Evolutionary conservation across 2,888 invertebrate genomes (phyloP), one percentile per base, ranked within the genome.

Genomic region (Azorinus chamasolen): DNA sequence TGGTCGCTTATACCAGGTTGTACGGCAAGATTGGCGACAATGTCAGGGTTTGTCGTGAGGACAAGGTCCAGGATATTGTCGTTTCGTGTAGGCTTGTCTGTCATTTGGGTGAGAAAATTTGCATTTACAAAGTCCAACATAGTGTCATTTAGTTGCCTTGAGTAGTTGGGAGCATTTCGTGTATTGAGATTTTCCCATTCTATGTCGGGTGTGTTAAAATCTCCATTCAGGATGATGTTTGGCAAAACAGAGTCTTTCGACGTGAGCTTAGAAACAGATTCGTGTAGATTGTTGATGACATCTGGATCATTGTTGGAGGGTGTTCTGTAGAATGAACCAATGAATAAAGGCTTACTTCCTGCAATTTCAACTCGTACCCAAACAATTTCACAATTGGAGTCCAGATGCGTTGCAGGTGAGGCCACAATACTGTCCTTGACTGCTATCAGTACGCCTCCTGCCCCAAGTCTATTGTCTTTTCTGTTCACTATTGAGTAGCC

Each of bases 21-120:
- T n/a, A n/a, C n/a, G n/a, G n/a, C n/a, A n/a, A n/a, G n/a, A n/a
- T n/a, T n/a, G n/a, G n/a, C n/a, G n/a, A n/a, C n/a, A n/a, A n/a
- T n/a, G n/a, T n/a, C n/a, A n/a, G n/a, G n/a, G n/a, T n/a, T n/a
- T n/a, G n/a, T n/a, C n/a, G n/a, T n/a, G n/a, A n/a, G n/a, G n/a
- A n/a, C n/a, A n/a, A n/a, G n/a, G n/a, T n/a, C n/a, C n/a, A n/a
- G n/a, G n/a, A n/a, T n/a, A n/a, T n/a, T n/a, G n/a, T n/a, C n/a
- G n/a, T n/a, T n/a, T n/a, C n/a, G n/a, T n/a, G n/a, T n/a, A n/a
- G n/a, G n/a, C n/a, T n/a, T n/a, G n/a, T n/a, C n/a, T n/a, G n/a
- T n/a, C n/a, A n/a, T n/a, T n/a, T n/a, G n/a, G n/a, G n/a, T 20
- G 71, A 75, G 69, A 32, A 50, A 75, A 25, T 69, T 69, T 20